Base-by-base conservation (phyloP, 2,113 vertebrate species). In the Mobula birostris region DNA sequence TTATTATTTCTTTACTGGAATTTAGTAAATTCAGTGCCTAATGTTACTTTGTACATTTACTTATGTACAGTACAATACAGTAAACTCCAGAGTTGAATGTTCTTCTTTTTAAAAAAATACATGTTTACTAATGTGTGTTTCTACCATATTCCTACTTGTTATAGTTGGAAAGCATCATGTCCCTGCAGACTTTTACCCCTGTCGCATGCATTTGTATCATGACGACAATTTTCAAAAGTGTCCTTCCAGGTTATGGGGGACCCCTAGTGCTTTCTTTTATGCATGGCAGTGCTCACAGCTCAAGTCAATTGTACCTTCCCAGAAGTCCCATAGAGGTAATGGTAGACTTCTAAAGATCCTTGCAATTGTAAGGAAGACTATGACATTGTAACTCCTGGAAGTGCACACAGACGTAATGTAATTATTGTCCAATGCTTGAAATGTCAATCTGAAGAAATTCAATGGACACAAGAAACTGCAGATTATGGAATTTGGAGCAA, bases 181-280 rank as follows among this genome's bases (percentile, higher is more conserved):
- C 80, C 79, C 36, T 48, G 19, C 40, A 83, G 40, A 83, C 48
- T 83, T 83, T 83, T 48, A 70, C 15, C 8, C 17, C 85, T 58
- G 17, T 36, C n/a, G 58, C 29, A 12, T 72, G 32, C 8, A 61
- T 63, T 88, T n/a, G 9, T 48, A 32, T 72, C 4, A 5, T 29
- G 36, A 0, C 2, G 36, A 8, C n/a, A 72, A 70, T 92, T 32
- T 70, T 92, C 48, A 48, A 48, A 48, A 48, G 48, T 48, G 1
- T 48, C 48, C 24, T 72, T 17, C 24, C 66, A 92, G 70, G 90
- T 72, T 72, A 92, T 27, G 90, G 66, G 90, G 90, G 66, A 72
- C 90, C 90, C 21, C 90, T 92, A 72, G 90, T 72, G 90, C 32
- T 70, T n/a, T 92, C 36, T 63, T 56, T 87, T 58, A 61, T 12